Evolutionary conservation across 2,888 invertebrate species (phyloP).

Genomic region (Chaetoderma sp.): DNA sequence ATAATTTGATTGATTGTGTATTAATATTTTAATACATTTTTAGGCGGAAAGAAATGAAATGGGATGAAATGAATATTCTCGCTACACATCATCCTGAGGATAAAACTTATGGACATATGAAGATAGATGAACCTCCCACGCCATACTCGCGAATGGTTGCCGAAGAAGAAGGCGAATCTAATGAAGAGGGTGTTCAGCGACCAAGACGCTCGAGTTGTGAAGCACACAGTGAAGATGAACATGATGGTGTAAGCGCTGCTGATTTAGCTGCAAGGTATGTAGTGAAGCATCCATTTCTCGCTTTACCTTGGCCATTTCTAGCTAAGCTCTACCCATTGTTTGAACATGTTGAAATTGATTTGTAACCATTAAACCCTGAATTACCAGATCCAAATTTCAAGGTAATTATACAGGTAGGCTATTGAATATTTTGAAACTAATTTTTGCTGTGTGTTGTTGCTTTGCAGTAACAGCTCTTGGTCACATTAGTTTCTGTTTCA

Average conservation of each 20-base stretch:
- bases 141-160: slow-evolving; percentile 79
- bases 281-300: no score
- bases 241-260: slow-evolving; percentile 17
- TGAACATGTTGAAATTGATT: no score
- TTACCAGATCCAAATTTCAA: no score
- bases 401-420: no score
- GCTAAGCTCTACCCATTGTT: no score
- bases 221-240: slow-evolving; percentile 19
- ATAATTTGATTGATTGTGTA: no score
- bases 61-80: slow-evolving; percentile 97
- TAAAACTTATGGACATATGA: slow-evolving; percentile 99
- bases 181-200: slow-evolving; percentile 67
- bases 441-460: no score
- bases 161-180: slow-evolving; percentile 67
- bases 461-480: no score
- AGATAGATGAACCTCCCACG: slow-evolving; percentile 92
- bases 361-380: no score
- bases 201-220: slow-evolving; percentile 62
- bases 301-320: no score
- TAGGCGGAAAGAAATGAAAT: slow-evolving; percentile 58
- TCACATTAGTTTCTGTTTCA: no score
- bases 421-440: no score
- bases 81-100: slow-evolving; percentile 97
- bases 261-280: slow-evolving; percentile 23
- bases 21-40: slow-evolving; percentile 3